Evolutionary conservation across 2,888 invertebrate genomes (phyloP).

Genomic region (Tiliacea citrago): DNA sequence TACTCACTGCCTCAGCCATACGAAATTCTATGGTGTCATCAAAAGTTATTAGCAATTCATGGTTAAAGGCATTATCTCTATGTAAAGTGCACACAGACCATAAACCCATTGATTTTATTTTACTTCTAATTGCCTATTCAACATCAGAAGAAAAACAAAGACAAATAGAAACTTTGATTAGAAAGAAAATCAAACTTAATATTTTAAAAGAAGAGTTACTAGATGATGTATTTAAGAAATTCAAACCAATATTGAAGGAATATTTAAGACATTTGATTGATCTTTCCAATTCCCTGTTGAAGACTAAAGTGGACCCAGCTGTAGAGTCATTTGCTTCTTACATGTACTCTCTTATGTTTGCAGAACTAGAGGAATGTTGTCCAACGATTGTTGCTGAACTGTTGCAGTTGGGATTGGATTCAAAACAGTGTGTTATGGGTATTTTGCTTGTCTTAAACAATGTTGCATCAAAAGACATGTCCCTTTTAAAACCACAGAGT

Average conservation of each 20-base stretch:
- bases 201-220: slow-evolving; percentile 91
- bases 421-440: slow-evolving; percentile 82
- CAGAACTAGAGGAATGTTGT: slow-evolving; percentile 81
- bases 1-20: slow-evolving; percentile 90
- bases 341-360: slow-evolving; percentile 90
- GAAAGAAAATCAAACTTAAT: slow-evolving; percentile 91
- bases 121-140: slow-evolving; percentile 92
- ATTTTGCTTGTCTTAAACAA: slow-evolving; percentile 83
- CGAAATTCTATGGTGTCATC: slow-evolving; percentile 90
- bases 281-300: slow-evolving; percentile 90
- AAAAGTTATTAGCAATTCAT: slow-evolving; percentile 90
- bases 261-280: slow-evolving; percentile 90
- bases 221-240: slow-evolving; percentile 90
- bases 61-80: slow-evolving; percentile 90
- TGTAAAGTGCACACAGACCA: slow-evolving; percentile 88
- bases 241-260: slow-evolving; percentile 89
- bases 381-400: slow-evolving; percentile 84
- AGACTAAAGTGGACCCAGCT: slow-evolving; percentile 84
- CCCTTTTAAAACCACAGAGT: slow-evolving; percentile 90
- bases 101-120: slow-evolving; percentile 93
- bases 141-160: slow-evolving; percentile 91
- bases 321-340: slow-evolving; percentile 91
- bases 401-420: slow-evolving; percentile 81
- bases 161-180: slow-evolving; percentile 91
- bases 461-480: slow-evolving; percentile 83